These are phyloP conservation scores for Anarhynchus alexandrinus DNA, from an alignment of 2,113 vertebrate species.

Conservation along the genomic window DNA sequence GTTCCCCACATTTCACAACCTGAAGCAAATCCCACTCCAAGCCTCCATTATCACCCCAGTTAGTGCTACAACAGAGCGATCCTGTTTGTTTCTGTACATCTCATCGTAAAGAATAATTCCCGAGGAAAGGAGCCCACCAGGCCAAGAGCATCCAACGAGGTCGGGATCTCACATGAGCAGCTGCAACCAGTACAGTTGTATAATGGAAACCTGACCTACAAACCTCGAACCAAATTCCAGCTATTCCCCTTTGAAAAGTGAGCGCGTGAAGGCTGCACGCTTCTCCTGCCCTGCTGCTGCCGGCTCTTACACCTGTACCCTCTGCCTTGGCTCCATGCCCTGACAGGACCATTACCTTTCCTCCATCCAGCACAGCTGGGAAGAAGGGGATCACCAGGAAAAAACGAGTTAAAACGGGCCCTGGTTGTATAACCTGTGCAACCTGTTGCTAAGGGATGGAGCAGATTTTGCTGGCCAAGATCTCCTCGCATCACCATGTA, in stretches of 20 bases:
- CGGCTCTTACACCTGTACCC: background rate
- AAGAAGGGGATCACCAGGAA: background rate
- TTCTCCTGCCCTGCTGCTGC: background rate
- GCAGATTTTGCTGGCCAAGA: background rate
- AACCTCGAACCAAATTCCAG: constrained; percentile 17
- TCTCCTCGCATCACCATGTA: background rate
- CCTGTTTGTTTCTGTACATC: background rate
- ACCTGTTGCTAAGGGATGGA: fast-evolving
- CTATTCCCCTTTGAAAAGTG: background rate
- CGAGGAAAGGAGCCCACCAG: background rate
- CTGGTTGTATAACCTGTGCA: background rate
- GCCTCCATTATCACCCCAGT: background rate
- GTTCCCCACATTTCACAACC: background rate
- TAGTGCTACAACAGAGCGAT: background rate
- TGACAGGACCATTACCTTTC: background rate
- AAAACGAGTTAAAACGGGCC: background rate
- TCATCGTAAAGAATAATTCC: background rate
- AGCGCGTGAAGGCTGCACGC: fast-evolving
- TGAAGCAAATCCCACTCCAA: background rate
- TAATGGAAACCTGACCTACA: constrained; percentile 33
- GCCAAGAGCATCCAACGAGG: background rate
- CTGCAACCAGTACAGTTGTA: background rate
- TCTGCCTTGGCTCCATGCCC: background rate
- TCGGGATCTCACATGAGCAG: background rate
- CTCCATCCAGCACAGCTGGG: background rate